Base-by-base conservation (phyloP, 2,797 vertebrate genomes). In the Phrynocephalus vlangalii region DNA sequence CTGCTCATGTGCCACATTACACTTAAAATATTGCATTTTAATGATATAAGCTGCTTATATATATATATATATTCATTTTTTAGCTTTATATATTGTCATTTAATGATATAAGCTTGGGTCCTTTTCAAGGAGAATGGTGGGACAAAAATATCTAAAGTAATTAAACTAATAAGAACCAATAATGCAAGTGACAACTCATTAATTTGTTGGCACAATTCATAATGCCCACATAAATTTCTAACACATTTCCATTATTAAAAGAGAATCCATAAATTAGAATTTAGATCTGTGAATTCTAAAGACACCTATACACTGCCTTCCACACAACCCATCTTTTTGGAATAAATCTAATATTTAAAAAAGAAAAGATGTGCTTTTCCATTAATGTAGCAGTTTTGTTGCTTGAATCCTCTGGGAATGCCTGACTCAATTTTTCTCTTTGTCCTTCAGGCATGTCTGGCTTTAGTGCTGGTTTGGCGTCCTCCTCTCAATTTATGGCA, bases 391-490 rank as follows among this genome's bases (percentile, higher is more conserved):
- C 78, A 72, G 68, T 33, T 22, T 70, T n/a, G 11, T 83, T 48
- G 52, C 68, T 33, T 72, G 52, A 83, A 48, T 84, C 82, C 60
- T 20, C 67, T 79, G 76, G 68, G 33, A 84, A 84, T 79, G 76
- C 76, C 82, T 79, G 76, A 30, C 67, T 88, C 67, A 79, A 50
- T 88, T 88, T 44, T 81, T 26, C 70, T 50, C 50, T 24, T 86
- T 84, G 82, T 50, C 76, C 52, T 79, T 83, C 82, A 72, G 63
- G 67, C 52, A 63, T 20, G 10, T 72, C 26, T 84, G 82, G 76
- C 75, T 33, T 60, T 83, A 80, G 28, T 71, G 33, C 5, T 60
- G 50, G 11, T 44, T 79, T 79, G 48, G 28, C 28, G 84, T 84
- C 82, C 52, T 88, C 67, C 11, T 66, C 28, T 88, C 50, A 70